phyloP scores from a whole-genome alignment of 2,797 vertebrate genomes.

The Gymnocypris eckloni region DNA sequence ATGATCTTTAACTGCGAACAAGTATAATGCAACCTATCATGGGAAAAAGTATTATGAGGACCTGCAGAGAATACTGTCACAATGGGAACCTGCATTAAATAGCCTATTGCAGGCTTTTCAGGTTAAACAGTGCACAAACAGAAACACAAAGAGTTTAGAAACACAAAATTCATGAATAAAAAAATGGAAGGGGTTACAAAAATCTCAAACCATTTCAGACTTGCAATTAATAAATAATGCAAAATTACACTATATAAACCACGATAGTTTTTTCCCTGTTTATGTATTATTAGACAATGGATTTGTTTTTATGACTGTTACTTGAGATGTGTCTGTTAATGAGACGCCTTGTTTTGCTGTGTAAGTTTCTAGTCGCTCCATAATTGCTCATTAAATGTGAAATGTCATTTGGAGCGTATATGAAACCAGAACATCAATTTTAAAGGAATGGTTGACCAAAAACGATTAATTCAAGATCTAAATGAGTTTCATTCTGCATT shows the following conservation, averaged over 20 bases:
- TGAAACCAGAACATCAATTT: no score
- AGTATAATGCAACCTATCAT: no score
- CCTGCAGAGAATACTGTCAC: not conserved
- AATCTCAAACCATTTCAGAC: not conserved
- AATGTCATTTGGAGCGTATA: no score
- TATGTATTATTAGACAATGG: not conserved
- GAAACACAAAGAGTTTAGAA: not conserved
- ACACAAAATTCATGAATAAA: not conserved
- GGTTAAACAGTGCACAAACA: not conserved
- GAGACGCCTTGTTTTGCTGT: no score
- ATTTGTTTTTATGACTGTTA: not conserved
- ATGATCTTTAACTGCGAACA: conserved; percentile 29
- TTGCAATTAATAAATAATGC: not conserved
- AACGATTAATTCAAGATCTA: no score
- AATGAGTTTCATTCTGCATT: no score
- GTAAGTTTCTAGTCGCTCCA: no score
- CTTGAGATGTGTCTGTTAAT: no score
- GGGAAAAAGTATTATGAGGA: no score
- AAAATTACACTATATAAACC: not conserved
- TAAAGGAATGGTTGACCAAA: no score
- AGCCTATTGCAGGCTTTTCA: not conserved
- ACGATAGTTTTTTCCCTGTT: not conserved
- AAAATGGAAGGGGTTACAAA: not conserved
- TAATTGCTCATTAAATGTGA: no score
- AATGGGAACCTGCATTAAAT: not conserved